Evolutionary conservation across 2,113 vertebrate genomes (phyloP), one percentile per base, ranked within the genome.

Genomic region (Tupaia chinensis): DNA sequence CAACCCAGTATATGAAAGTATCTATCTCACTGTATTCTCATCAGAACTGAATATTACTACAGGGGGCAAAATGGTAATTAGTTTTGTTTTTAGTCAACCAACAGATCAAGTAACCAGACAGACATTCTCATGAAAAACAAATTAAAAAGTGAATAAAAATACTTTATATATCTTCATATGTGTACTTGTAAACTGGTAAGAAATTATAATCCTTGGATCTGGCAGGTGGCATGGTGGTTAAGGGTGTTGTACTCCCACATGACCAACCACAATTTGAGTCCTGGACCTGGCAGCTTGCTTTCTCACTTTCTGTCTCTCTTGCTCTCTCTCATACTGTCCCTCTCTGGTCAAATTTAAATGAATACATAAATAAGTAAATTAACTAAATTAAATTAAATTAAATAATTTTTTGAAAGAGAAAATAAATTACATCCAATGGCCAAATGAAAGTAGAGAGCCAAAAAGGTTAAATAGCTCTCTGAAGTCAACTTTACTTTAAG

Each of bases 11-110:
- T 29, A 34, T 25, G n/a, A 58, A 14, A 86, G 3, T 61, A 72
- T 86, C n/a, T 86, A 12, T 61, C 14, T 93, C 7, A 91, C 14
- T 17, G 0, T 79, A 25, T 68, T 95, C 23, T 93, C 32, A 83
- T 19, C 29, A 93, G 58, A 93, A 87, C 68, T 93, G 58, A 77
- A 1, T 82, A 72, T 82, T 90, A 66, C 25, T 9, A 68, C 16
- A 78, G 15, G n/a, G 20, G 34, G 17, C 13, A 74, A 78, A 82
- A 68, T 78, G 4, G 73, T 20, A 32, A 32, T 82, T 29, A 61
- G 32, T 91, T 95, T 73, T 88, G 69, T 77, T 93, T 87, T 22
- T 91, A 91, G 15, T 84, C 87, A 93, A 68, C 19, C 63, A 11
- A 61, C 14, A 78, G 54, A 73, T 25, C 19, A 87, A 17, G 27